Evolutionary conservation across 2,888 invertebrate genomes (phyloP).

Genomic region (Plebejus melissa): DNA sequence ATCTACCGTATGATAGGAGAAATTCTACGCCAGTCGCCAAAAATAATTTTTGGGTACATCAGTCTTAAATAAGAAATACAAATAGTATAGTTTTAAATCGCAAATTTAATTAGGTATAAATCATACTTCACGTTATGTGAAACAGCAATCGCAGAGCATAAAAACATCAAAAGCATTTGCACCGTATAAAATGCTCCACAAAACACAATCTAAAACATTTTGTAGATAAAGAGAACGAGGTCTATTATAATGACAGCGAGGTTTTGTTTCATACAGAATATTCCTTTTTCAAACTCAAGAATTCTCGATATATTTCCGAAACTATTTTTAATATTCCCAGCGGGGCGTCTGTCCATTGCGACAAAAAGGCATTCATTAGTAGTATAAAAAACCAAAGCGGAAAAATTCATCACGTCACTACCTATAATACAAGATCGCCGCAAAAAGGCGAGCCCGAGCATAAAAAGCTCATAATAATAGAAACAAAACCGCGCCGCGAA

Average conservation of each 20-base stretch:
- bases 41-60: no score
- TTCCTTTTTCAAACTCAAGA: constrained; percentile 25
- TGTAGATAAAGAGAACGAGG: constrained; percentile 9
- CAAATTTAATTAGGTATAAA: neutral
- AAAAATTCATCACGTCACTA: constrained; percentile 40
- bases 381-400: constrained; percentile 38
- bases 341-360: constrained; percentile 35
- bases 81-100: neutral
- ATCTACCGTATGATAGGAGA: no score
- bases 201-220: constrained; percentile 16
- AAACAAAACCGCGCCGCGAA: constrained; percentile 55
- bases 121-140: neutral
- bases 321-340: constrained; percentile 38
- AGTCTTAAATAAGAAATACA: neutral
- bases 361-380: constrained; percentile 39
- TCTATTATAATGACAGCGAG: constrained; percentile 18
- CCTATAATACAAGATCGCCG: constrained; percentile 48
- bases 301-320: constrained; percentile 33
- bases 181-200: constrained; percentile 17
- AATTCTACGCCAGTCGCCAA: no score
- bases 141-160: neutral
- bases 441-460: constrained; percentile 46
- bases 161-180: constrained; percentile 16
- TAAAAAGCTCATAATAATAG: constrained; percentile 53
- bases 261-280: constrained; percentile 17